Evolutionary conservation across 2,113 vertebrate species (phyloP), one percentile per base, ranked within the genome.

Genomic region (Aix galericulata): DNA sequence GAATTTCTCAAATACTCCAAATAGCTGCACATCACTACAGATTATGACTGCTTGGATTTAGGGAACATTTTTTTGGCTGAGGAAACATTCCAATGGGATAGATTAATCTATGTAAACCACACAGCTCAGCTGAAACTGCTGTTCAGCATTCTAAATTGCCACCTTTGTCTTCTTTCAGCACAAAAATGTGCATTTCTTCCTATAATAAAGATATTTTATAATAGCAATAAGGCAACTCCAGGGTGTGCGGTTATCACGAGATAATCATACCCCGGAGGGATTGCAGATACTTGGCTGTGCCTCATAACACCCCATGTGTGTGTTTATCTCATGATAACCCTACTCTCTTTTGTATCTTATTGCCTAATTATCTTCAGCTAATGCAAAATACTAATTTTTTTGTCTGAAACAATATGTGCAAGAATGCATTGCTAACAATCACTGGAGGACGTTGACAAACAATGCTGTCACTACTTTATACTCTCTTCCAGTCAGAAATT

Each of bases 181-280:
- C 97, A 98, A 97, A 98, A 98, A 98, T 97, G 98, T 96, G 97
- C 97, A 97, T 97, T 98, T 97, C 97, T 97, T 97, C 85, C 97
- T 97, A 98, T 97, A 98, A 98, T 98, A 98, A 98, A 98, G 97
- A 98, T 98, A 98, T 98, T 98, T 98, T 98, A 98, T 98, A 98
- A 98, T 98, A 98, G 98, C 98, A 98, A 98, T 98, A 98, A 98
- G 97, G 97, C 97, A 98, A 98, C 98, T 98, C 97, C 97, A 97
- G 98, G 97, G 97, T 98, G 97, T 97, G 95, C n/a, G 95, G 98
- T 98, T 98, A 98, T 98, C 98, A 97, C 2, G 81, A 98, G 97
- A 98, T 98, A 98, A 98, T 98, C 98, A 97, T 97, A 98, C 98
- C 98, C 98, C 97, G 89, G 98, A 97, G 98, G 98, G 97, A 98